Percentiles rank a stretch among this genome's conserved stretches.
Evolutionary conservation across 2,113 vertebrate genomes (phyloP).

Genomic region (Cheirogaleus medius): DNA sequence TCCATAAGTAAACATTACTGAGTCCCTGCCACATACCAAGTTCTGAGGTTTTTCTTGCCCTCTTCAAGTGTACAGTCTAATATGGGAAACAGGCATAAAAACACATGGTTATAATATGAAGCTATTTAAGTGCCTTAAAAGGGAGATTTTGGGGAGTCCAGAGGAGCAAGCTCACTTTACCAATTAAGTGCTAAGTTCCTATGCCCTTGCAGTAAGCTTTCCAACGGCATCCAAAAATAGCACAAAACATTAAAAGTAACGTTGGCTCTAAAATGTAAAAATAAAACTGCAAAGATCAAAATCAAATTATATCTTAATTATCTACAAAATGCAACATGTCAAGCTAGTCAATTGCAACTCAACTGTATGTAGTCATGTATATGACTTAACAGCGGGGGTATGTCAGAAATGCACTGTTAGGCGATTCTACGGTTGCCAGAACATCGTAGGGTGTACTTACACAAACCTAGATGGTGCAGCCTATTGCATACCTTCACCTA

Average conservation of each 20-base stretch:
- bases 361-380: not conserved
- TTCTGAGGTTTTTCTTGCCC: not conserved
- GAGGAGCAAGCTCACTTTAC: not conserved
- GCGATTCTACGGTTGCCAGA: not conserved
- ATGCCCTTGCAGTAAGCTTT: not conserved
- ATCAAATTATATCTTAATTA: conserved; percentile 44
- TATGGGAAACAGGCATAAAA: not conserved
- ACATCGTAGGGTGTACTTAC: not conserved
- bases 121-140: not conserved
- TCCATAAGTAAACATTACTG: not conserved
- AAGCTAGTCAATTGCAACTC: not conserved
- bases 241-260: not conserved
- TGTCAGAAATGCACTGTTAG: not conserved
- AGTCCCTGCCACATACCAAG: not conserved
- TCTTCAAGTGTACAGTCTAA: not conserved
- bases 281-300: conserved; percentile 15
- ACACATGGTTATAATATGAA: not conserved
- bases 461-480: not conserved
- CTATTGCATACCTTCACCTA: not conserved
- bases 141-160: not conserved
- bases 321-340: conserved; percentile 25
- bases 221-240: conserved; percentile 15
- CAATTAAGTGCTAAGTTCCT: not conserved
- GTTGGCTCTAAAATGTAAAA: not conserved
- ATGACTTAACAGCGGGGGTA: not conserved